Conservation (phyloP, 2,888 invertebrate genomes). For the Parascotia fuliginaria region DNA sequence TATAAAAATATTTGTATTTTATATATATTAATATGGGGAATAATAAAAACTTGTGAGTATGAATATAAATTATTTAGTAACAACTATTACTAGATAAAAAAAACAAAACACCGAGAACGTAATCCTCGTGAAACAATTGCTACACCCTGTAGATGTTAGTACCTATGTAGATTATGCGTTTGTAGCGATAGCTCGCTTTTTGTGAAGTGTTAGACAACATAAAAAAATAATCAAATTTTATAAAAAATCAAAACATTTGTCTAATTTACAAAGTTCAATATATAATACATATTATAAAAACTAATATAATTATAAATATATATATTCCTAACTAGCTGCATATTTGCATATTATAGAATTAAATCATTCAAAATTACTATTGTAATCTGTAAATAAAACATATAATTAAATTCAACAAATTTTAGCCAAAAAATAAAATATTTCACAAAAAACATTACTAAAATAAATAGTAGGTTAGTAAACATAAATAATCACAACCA, state of each 20-base stretch:
- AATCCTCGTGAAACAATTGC: slow-evolving; percentile 14
- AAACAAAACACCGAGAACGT: background rate
- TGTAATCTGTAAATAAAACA: no score
- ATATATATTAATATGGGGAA: background rate
- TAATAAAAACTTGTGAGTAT: background rate
- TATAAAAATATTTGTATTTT: background rate
- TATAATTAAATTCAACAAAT: no score
- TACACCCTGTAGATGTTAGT: slow-evolving; percentile 15
- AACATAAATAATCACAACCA: slow-evolving; percentile 17
- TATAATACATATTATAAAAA: no score
- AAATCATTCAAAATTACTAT: no score
- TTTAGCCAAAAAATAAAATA: no score
- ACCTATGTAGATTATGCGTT: background rate
- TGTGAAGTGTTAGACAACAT: background rate
- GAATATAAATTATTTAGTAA: no score
- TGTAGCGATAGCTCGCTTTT: slow-evolving; percentile 8
- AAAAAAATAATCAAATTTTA: background rate
- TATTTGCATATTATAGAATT: no score
- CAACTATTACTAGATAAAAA: no score
- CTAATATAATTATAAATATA: no score
- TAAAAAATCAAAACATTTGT: background rate
- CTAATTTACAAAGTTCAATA: background rate
- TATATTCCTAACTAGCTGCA: no score
- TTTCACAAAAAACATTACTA: background rate
- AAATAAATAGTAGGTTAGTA: background rate